These are phyloP conservation scores for Intellagama lesueurii DNA, from an alignment of 2,797 vertebrate genomes.

Conservation along the genomic window DNA sequence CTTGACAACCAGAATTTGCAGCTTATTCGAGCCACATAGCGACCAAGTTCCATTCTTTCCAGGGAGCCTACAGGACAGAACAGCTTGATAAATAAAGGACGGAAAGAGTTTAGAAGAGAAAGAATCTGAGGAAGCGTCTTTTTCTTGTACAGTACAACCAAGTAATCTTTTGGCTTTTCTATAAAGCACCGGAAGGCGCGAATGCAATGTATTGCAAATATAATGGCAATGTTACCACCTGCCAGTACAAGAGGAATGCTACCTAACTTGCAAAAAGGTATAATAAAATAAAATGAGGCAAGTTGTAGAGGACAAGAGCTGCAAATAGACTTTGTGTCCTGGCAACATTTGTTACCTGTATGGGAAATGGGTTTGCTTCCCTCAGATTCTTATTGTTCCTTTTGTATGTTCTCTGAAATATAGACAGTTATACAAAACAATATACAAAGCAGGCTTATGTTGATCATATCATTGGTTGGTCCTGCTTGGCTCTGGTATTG, in stretches of 20 bases:
- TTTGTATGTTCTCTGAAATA: background rate
- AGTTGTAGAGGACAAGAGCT: slow-evolving; percentile 21
- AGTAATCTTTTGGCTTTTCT: background rate
- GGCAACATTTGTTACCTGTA: slow-evolving; percentile 32
- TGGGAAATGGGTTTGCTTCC: background rate
- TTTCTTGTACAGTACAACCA: background rate
- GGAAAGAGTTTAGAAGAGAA: background rate
- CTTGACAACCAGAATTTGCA: slow-evolving; percentile 2
- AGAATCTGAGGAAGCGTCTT: background rate
- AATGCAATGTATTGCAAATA: slow-evolving; percentile 20
- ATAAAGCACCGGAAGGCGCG: slow-evolving; percentile 31
- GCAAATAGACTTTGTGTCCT: slow-evolving; percentile 16
- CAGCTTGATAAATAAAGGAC: background rate
- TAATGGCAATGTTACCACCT: slow-evolving; percentile 25
- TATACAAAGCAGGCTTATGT: background rate
- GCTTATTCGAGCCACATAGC: background rate
- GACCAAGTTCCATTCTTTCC: background rate
- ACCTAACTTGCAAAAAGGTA: slow-evolving; percentile 3
- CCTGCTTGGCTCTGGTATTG: background rate
- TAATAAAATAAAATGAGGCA: background rate
- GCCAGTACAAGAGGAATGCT: slow-evolving; percentile 18
- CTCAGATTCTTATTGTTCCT: background rate
- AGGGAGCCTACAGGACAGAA: background rate
- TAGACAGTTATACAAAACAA: slow-evolving; percentile 21
- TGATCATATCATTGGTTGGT: background rate